phyloP scores from a whole-genome alignment of 2,888 invertebrate genomes.

The Diloba caeruleocephala region DNA sequence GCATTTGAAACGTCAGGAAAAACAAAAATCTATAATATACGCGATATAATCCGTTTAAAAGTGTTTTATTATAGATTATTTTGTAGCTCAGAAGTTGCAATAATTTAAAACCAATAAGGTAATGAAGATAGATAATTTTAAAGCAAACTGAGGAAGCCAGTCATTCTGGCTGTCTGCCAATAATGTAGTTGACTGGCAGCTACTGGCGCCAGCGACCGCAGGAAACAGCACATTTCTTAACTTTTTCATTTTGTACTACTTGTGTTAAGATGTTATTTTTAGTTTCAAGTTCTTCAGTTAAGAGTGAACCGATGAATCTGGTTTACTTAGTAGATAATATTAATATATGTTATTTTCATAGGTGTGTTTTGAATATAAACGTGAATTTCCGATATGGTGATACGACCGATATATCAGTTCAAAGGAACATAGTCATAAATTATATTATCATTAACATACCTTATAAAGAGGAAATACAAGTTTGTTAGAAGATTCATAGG shows the following conservation, averaged over 20 bases:
- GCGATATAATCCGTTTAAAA: no score
- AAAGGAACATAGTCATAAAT: no score
- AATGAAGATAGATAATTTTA: slow-evolving; percentile 21
- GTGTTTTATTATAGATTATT: no score
- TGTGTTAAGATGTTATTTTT: slow-evolving; percentile 17
- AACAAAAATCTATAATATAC: no score
- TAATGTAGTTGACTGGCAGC: slow-evolving; percentile 46
- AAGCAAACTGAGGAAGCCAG: slow-evolving; percentile 36
- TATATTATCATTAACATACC: no score
- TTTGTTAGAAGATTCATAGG: no score
- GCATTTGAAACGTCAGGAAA: no score
- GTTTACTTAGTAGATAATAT: slow-evolving; percentile 13
- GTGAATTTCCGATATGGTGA: neutral
- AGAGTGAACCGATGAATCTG: slow-evolving; percentile 4
- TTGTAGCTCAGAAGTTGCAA: no score
- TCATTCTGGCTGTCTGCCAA: slow-evolving; percentile 49
- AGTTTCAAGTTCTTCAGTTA: slow-evolving; percentile 26
- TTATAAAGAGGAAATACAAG: no score
- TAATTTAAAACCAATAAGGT: slow-evolving; percentile 4
- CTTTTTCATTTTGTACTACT: slow-evolving; percentile 11
- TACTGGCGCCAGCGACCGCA: slow-evolving; percentile 36
- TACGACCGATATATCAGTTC: no score
- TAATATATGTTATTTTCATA: slow-evolving; percentile 12
- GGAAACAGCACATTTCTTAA: slow-evolving; percentile 49
- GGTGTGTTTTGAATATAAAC: neutral